Evolutionary conservation across 2,113 vertebrate species (phyloP).

Genomic region (Casuarius casuarius): DNA sequence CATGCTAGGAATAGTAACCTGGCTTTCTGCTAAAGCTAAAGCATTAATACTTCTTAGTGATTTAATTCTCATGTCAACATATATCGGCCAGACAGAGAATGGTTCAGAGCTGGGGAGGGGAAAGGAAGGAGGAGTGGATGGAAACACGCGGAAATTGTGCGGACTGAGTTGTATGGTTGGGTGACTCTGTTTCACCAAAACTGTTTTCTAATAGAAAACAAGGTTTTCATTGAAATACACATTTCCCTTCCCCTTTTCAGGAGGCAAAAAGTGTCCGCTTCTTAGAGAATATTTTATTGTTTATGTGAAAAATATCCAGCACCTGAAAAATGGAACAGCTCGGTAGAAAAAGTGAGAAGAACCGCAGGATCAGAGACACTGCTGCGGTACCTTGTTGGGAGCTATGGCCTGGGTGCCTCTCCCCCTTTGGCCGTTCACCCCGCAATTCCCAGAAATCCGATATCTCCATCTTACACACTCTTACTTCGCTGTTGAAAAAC

Average conservation of each 20-base stretch:
- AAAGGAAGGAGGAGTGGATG: background rate
- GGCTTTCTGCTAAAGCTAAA: constrained; percentile 48
- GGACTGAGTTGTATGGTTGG: background rate
- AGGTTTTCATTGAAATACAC: background rate
- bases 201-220: background rate
- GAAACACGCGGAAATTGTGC: background rate
- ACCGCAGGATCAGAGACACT: background rate
- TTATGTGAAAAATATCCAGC: background rate
- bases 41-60: constrained; percentile 35
- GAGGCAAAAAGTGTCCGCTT: background rate
- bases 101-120: background rate
- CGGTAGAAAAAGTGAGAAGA: background rate
- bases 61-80: constrained; percentile 66
- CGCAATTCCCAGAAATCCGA: fast-evolving
- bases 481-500: background rate
- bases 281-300: background rate
- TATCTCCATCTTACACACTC: background rate
- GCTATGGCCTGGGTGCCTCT: background rate
- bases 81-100: constrained; percentile 25
- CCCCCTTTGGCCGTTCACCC: fast-evolving
- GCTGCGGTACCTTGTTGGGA: background rate
- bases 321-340: background rate
- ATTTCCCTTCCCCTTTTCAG: background rate
- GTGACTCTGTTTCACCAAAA: constrained; percentile 23
- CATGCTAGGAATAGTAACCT: constrained; percentile 63